A percentile compares a stretch with the other conserved stretches of the same genome.
Evolutionary conservation across 2,888 invertebrate species (phyloP).

Genomic region (Willowsia nigromaculata): DNA sequence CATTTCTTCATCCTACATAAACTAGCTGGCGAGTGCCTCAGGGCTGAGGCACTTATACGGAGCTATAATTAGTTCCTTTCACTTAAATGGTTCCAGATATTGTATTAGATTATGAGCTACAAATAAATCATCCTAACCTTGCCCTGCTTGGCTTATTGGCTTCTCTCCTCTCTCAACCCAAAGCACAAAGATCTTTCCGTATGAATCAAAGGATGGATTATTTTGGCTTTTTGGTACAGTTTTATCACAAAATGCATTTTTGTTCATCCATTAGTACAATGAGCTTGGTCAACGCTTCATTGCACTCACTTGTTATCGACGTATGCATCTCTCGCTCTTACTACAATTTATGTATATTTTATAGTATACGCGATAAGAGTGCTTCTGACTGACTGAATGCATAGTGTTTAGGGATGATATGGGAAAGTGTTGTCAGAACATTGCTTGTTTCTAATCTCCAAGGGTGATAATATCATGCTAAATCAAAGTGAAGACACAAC

Average conservation of each 20-base stretch:
- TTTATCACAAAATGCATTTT: neutral
- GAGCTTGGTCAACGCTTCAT: neutral
- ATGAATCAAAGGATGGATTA: neutral
- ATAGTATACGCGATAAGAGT: neutral
- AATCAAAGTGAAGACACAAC: slow-evolving; percentile 24
- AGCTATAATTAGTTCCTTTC: slow-evolving; percentile 69
- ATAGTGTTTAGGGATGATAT: neutral
- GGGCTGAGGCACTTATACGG: slow-evolving; percentile 58
- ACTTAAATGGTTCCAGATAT: slow-evolving; percentile 64
- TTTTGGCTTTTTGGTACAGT: neutral
- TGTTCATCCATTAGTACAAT: neutral
- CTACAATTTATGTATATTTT: neutral
- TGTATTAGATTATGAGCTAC: slow-evolving; percentile 36
- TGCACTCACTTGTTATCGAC: neutral
- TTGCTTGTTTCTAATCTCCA: neutral
- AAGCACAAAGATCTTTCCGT: neutral
- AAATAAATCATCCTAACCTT: slow-evolving; percentile 49
- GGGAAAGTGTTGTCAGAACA: neutral
- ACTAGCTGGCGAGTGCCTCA: slow-evolving; percentile 21
- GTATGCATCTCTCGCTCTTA: neutral
- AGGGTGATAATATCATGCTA: slow-evolving; percentile 37
- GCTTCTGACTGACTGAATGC: neutral
- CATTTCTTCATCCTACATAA: slow-evolving; percentile 67
- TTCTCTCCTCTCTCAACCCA: neutral
- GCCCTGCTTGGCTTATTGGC: slow-evolving; percentile 14